These are phyloP conservation scores for Chauna torquata DNA, from an alignment of 2,113 vertebrate genomes.

Conservation along the genomic window DNA sequence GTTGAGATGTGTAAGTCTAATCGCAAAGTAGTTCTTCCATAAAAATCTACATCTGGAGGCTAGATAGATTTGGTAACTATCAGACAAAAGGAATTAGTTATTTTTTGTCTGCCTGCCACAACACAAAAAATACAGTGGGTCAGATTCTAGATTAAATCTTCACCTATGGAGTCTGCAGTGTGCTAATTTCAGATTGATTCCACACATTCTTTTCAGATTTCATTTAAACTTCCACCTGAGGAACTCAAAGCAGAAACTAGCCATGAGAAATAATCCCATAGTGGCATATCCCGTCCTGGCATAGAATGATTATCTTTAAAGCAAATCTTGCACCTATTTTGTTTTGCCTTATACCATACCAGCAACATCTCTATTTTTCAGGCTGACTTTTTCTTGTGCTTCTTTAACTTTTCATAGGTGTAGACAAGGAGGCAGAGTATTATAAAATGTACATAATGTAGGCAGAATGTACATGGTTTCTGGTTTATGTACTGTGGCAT, in stretches of 20 bases:
- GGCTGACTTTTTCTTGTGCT: background rate
- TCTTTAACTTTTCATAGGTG: background rate
- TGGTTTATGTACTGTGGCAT: background rate
- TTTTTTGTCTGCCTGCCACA: background rate
- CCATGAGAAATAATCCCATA: background rate
- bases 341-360: background rate
- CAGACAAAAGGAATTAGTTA: background rate
- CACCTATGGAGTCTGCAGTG: background rate
- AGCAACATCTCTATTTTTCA: background rate
- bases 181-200: background rate
- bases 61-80: background rate
- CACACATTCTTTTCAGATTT: background rate
- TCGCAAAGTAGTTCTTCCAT: background rate
- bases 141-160: background rate
- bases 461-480: background rate
- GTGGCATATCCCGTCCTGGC: background rate
- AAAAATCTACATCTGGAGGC: background rate
- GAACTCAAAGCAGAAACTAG: background rate
- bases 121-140: background rate
- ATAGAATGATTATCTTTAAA: background rate
- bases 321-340: background rate
- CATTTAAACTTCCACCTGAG: background rate
- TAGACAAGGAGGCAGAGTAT: background rate
- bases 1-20: rapidly evolving
- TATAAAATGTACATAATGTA: background rate